phyloP scores from a whole-genome alignment of 2,113 vertebrate genomes.

The Odontesthes bonariensis region DNA sequence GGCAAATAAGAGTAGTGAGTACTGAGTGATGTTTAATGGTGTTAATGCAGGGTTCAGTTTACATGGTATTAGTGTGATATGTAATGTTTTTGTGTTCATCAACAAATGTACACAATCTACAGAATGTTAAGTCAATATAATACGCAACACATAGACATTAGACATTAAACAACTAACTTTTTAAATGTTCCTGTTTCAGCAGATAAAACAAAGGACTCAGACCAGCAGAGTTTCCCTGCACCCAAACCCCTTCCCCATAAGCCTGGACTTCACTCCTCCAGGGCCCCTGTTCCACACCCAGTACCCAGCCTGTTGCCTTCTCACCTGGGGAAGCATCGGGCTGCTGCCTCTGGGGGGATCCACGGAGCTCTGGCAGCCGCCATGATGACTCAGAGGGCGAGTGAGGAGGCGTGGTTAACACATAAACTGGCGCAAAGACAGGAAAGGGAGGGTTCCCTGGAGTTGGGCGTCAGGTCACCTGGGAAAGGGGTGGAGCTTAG shows the following conservation, averaged over 20 bases:
- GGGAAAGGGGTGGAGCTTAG: constrained; percentile 84
- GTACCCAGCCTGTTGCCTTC: constrained; percentile 91
- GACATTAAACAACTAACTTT: background rate
- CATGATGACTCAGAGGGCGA: constrained; percentile 90
- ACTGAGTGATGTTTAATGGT: too few species aligned
- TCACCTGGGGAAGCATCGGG: constrained; percentile 80
- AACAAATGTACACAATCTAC: too few species aligned
- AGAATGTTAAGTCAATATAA: too few species aligned
- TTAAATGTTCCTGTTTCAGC: constrained; percentile 29
- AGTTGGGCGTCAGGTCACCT: constrained; percentile 84
- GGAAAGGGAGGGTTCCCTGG: constrained; percentile 93
- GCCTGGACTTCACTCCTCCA: constrained; percentile 83
- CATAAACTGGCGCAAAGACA: constrained; percentile 91
- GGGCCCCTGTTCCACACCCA: constrained; percentile 84
- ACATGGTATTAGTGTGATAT: too few species aligned
- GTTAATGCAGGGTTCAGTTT: too few species aligned
- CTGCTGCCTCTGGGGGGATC: constrained; percentile 61
- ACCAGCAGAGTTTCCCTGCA: constrained; percentile 82
- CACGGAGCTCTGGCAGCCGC: constrained; percentile 85
- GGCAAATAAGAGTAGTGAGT: too few species aligned
- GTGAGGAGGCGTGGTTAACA: constrained; percentile 93
- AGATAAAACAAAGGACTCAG: constrained; percentile 92
- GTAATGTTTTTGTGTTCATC: too few species aligned
- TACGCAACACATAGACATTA: too few species aligned
- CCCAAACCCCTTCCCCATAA: constrained; percentile 85